A percentile compares a stretch with the other conserved stretches of the same genome.
phyloP scores from a whole-genome alignment of 2,113 vertebrate species.

The Pampusana beccarii region DNA sequence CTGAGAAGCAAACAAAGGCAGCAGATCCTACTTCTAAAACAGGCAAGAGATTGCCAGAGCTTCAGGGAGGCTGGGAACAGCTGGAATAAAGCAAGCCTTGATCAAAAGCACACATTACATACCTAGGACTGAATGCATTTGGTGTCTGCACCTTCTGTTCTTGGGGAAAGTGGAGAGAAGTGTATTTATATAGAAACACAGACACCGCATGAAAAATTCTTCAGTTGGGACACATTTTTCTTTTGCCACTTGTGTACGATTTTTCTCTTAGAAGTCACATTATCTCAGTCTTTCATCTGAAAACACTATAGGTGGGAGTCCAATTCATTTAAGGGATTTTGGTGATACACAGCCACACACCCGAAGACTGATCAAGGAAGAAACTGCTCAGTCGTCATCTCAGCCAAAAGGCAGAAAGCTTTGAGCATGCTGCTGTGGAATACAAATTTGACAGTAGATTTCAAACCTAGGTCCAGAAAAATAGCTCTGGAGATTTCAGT shows the following conservation, averaged over 20 bases:
- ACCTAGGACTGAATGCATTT: not conserved
- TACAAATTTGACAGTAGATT: not conserved
- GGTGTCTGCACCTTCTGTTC: not conserved
- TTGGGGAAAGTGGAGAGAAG: not conserved
- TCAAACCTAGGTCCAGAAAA: not conserved
- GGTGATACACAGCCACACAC: not conserved
- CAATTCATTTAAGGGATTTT: not conserved
- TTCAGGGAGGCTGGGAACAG: not conserved
- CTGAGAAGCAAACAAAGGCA: not conserved
- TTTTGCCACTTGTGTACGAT: not conserved
- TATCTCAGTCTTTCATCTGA: not conserved
- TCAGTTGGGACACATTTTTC: not conserved
- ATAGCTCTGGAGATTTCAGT: rapidly evolving
- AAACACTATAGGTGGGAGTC: not conserved
- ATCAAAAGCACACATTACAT: not conserved
- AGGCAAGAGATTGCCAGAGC: not conserved
- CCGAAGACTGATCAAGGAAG: not conserved
- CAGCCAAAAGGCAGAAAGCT: not conserved
- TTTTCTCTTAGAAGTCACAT: not conserved
- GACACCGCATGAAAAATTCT: not conserved
- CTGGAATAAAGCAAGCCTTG: not conserved
- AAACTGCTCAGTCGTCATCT: not conserved
- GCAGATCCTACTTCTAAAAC: not conserved
- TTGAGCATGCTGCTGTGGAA: not conserved
- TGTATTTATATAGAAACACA: not conserved